Evolutionary conservation across 2,797 vertebrate genomes (phyloP), one percentile per base, ranked within the genome.

Genomic region (Anabacerthia variegaticeps): DNA sequence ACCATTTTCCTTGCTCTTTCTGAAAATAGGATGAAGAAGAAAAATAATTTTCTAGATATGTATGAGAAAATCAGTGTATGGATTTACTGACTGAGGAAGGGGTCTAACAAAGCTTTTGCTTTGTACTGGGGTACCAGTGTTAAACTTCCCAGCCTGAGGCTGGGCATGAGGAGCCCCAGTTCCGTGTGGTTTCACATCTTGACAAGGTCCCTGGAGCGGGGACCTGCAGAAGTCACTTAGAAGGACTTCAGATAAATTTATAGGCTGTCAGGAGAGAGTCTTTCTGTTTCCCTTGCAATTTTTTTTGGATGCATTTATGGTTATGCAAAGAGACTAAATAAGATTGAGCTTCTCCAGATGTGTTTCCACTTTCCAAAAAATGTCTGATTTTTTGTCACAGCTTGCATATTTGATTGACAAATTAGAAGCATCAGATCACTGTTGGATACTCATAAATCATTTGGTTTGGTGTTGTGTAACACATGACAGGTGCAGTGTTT

Each of bases 401-500:
- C 32, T 92, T 74, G 75, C 24, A 62, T 32, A 48, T 73, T 76
- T 82, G 71, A 92, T 37, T 67, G 84, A 79, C 59, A 59, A 62
- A 87, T 79, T 63, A 69, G 36, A 87, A 92, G n/a, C 51, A 72
- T 62, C 51, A 85, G 44, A 37, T 68, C 1, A 1, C 43, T 82
- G n/a, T 51, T 84, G 73, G 55, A 51, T 79, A 34, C 30, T 87
- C 67, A 59, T 87, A 89, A 91, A 82, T 89, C 24, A 51, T 66
- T 86, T 73, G 26, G 55, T 79, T 71, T 73, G 19, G 10, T 79
- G 62, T 30, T 66, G 30, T 44, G 55, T 23, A 73, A 5, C 37
- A 26, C 2, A 2, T 67, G 81, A 48, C 63, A 73, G 51, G n/a
- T 32, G 62, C 34, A 24, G 43, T 10, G 77, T 21, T 89, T 84